Conservation (phyloP, 2,113 vertebrate species). For the Ciconia stormi region DNA sequence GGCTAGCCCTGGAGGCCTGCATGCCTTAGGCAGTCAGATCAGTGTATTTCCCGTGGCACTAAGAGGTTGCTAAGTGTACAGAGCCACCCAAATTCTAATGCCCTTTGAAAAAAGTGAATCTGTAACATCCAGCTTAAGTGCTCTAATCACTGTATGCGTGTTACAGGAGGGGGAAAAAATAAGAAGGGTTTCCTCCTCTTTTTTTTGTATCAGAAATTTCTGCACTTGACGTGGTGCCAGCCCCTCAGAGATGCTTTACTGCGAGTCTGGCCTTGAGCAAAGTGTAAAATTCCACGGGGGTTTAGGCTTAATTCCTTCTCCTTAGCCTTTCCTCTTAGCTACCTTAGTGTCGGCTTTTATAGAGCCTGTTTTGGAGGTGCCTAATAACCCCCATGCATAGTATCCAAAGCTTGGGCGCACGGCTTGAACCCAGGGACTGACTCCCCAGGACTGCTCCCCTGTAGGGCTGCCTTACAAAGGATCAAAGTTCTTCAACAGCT, state of each 20-base stretch:
- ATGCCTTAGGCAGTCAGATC: background rate
- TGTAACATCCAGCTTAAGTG: background rate
- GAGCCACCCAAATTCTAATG: background rate
- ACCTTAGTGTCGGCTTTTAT: background rate
- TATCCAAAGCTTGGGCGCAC: background rate
- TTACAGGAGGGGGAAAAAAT: background rate
- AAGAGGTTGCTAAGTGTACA: background rate
- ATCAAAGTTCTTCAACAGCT: background rate
- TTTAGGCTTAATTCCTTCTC: conserved; percentile 35
- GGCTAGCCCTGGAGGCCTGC: background rate
- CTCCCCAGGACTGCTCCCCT: background rate
- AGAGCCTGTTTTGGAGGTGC: background rate
- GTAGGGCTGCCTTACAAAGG: background rate
- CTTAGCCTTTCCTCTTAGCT: background rate
- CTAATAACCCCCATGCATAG: fast-evolving
- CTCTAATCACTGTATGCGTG: background rate
- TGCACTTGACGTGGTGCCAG: background rate
- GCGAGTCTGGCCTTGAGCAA: background rate
- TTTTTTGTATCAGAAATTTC: background rate
- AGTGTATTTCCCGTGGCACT: background rate
- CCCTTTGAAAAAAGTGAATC: background rate
- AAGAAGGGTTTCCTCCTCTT: background rate
- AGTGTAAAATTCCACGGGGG: background rate
- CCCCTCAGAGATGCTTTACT: background rate
- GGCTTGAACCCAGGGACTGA: background rate